These are phyloP conservation scores for Boulengeromyrus knoepffleri DNA, from an alignment of 2,113 vertebrate species.

Conservation along the genomic window DNA sequence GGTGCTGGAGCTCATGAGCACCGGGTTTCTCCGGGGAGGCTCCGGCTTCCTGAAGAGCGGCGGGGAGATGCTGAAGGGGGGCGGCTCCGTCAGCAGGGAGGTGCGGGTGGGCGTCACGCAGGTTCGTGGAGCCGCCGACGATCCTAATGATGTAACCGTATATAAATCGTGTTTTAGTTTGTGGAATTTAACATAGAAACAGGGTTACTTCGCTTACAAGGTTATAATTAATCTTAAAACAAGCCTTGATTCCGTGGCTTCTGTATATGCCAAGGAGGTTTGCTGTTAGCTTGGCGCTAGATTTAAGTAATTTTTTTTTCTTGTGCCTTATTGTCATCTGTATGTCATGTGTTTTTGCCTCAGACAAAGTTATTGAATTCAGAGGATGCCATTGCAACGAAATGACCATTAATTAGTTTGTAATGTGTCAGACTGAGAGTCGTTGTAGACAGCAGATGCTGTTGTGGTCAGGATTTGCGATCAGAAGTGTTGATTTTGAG, in stretches of 20 bases:
- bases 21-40: constrained; percentile 90
- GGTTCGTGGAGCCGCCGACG: constrained; percentile 58
- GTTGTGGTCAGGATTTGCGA: too few species aligned
- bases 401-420: not conserved
- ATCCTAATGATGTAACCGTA: not conserved
- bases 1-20: constrained; percentile 94
- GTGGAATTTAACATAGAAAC: not conserved
- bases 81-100: constrained; percentile 92
- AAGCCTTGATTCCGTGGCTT: not conserved
- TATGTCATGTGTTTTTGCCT: not conserved
- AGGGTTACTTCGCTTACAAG: not conserved
- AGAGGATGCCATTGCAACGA: not conserved
- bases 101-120: constrained; percentile 96
- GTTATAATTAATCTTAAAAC: not conserved
- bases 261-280: not conserved
- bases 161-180: not conserved
- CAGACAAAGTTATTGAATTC: not conserved
- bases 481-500: not conserved
- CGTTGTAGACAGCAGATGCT: not conserved
- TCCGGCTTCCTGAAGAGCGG: constrained; percentile 96
- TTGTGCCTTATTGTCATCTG: not conserved
- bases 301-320: not conserved
- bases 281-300: not conserved
- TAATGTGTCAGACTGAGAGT: not conserved
- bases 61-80: constrained; percentile 96